Conservation (phyloP, 64 coral and sea anemone genomes). For the Pocillopora verrucosa region DNA sequence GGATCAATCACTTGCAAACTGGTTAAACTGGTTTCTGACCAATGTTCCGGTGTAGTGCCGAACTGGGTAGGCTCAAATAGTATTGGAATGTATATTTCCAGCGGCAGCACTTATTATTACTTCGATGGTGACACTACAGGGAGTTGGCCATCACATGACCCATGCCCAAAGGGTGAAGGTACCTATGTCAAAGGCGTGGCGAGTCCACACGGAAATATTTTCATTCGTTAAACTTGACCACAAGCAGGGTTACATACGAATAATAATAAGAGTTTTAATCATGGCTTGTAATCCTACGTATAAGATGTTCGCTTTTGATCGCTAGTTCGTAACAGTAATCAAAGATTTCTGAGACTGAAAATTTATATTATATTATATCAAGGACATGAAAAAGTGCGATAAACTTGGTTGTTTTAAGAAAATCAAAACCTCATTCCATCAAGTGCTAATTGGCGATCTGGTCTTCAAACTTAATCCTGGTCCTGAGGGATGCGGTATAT, state of each 20-base stretch:
- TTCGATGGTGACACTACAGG: neutral
- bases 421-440: too few species aligned
- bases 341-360: too few species aligned
- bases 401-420: too few species aligned
- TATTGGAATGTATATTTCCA: neutral
- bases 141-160: slow-evolving; percentile 34
- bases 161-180: neutral
- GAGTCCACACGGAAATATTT: slow-evolving; percentile 56
- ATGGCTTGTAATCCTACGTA: too few species aligned
- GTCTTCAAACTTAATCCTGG: too few species aligned
- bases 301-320: too few species aligned
- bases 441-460: too few species aligned
- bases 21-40: slow-evolving; percentile 14
- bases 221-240: slow-evolving; percentile 15
- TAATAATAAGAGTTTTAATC: neutral
- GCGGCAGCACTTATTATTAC: neutral
- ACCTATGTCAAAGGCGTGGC: slow-evolving; percentile 23
- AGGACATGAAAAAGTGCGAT: too few species aligned
- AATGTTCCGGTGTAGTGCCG: slow-evolving; percentile 11
- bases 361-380: too few species aligned
- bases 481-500: too few species aligned
- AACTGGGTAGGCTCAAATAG: too few species aligned
- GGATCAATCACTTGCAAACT: slow-evolving; percentile 27
- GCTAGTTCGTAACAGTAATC: too few species aligned
- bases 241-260: neutral